Base-by-base conservation (phyloP, 53 echinoderm and acorn worm genomes). In the Apostichopus leukothele region DNA sequence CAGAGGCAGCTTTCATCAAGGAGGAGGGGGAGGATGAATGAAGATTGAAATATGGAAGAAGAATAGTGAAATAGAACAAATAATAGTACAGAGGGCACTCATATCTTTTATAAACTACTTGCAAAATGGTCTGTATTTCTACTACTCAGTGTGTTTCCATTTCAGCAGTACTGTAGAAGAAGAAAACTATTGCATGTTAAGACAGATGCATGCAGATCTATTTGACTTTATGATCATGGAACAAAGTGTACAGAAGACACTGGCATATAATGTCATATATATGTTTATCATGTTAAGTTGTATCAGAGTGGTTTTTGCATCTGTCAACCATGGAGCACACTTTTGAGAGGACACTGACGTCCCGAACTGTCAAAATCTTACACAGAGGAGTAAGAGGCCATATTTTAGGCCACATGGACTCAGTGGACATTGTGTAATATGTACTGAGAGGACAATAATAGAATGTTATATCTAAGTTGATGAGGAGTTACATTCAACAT, bases 1-100 rank as follows among this genome's bases (percentile, higher is more conserved):
- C 95, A 27, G 89, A 92, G 53, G 89, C 60, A 76, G 93, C 89
- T 51, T 78, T 74, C 39, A 26, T 68, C 52, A 55, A 50, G 25
- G 83, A 91, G 11, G 76, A 76, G 23, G 54, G 16, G 1, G 77
- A 9, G 6, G 77, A 52, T 39, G 14, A 10, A 14, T 75, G 77
- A 76, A 21, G 50, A 13, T 27, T 27, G 71, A 18, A 6, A 18
- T 5, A 13, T 27, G 16, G 18, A 18, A 6, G 20, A 18, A 71
- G 71, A 71, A 5, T 2, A 71, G 71, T 16, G 6, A 19, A n/a
- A 18, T 2, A 71, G 71, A 19, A 71, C 57, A 71, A 71, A 71
- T 71, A n/a, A 18, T 63, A 13, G 63, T 13, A 63, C 63, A 63
- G 63, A 63, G 11, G 16, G 16, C 16, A 16, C 16, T 3, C 14